Evolutionary conservation across 2,888 invertebrate genomes (phyloP).

Genomic region (Scaptomyza polygonia): DNA sequence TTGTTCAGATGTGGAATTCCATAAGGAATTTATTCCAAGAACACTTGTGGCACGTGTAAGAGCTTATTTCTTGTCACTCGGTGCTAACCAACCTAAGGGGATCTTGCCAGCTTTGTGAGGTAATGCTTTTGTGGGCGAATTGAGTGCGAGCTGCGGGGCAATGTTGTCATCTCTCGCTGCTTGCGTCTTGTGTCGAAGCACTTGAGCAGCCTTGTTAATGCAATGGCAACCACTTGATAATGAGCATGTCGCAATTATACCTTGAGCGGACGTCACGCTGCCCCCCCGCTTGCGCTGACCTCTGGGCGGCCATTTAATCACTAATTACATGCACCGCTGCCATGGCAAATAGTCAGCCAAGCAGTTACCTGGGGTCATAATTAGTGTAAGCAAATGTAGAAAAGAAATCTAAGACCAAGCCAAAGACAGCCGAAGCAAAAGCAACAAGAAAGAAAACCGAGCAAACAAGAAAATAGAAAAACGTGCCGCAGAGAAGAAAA

Average conservation of each 20-base stretch:
- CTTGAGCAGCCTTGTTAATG: slow-evolving; percentile 51
- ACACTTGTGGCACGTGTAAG: slow-evolving; percentile 30
- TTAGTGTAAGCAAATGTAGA: slow-evolving; percentile 78
- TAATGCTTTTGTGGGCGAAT: not conserved
- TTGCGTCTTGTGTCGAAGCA: slow-evolving; percentile 41
- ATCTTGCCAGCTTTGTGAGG: not conserved
- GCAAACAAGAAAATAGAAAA: slow-evolving; percentile 24
- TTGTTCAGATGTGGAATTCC: not conserved
- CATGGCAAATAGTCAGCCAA: slow-evolving; percentile 61
- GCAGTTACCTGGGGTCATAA: slow-evolving; percentile 75
- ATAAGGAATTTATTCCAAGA: not conserved
- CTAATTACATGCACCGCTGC: slow-evolving; percentile 75
- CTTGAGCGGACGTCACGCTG: slow-evolving; percentile 32
- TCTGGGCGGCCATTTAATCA: slow-evolving; percentile 77
- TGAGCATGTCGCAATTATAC: slow-evolving; percentile 65
- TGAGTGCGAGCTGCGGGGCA: slow-evolving; percentile 9
- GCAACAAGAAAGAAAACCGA: not conserved
- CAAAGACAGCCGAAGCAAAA: slow-evolving; percentile 16
- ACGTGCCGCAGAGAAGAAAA: slow-evolving; percentile 19
- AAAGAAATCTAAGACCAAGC: slow-evolving; percentile 64
- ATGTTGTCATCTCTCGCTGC: slow-evolving; percentile 24
- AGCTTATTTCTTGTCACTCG: slow-evolving; percentile 25
- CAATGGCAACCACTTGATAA: slow-evolving; percentile 65
- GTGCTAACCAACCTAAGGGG: not conserved
- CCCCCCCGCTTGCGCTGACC: slow-evolving; percentile 54